Base-by-base conservation (phyloP, 1,140 invertebrate genomes). In the Octopus sinensis region DNA sequence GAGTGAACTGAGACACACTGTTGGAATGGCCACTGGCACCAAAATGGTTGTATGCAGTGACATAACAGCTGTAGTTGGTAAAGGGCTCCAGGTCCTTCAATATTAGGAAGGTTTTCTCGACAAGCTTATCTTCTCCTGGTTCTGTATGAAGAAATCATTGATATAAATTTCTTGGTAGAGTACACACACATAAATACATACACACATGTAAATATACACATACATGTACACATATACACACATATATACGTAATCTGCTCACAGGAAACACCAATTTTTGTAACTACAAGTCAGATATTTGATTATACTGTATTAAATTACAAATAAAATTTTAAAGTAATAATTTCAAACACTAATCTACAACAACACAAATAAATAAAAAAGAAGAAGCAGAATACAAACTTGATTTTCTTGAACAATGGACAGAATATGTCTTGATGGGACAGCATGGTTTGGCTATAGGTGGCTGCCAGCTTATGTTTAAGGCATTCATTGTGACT, bases 21-120 rank as follows among this genome's bases (percentile, higher is more conserved):
- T 92, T 90, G 4, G 93, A 94, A 81, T 92, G 92, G 85, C 94
- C 93, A 84, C 93, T 94, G 51, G 93, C 92, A n/a, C 85, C 86
- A 82, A 91, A 92, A 83, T 91, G 92, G 86, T 91, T 93, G 90
- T 93, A 94, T 51, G 93, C 91, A 81, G 93, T 90, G 62, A 94
- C 91, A 84, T 93, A 94, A 87, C 94, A 93, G 30, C 93, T 93
- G 85, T 94, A 94, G 90, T 94, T 94, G 82, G 93, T 94, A 90
- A 91, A 93, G 5, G 93, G 93, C n/a, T 80, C 23, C 54, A 87
- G 78, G 10, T 80, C 13, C 6, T 76, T 79, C 43, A 86, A 79
- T 12, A 53, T 79, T 52, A 77, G 54, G 54, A 17, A 54, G 17
- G 68, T 73, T 6, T 73, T 73, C 30, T 43, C 3, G 17, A 73